These are phyloP conservation scores for Neomorphus geoffroyi DNA, from an alignment of 2,797 vertebrate genomes.

Conservation along the genomic window DNA sequence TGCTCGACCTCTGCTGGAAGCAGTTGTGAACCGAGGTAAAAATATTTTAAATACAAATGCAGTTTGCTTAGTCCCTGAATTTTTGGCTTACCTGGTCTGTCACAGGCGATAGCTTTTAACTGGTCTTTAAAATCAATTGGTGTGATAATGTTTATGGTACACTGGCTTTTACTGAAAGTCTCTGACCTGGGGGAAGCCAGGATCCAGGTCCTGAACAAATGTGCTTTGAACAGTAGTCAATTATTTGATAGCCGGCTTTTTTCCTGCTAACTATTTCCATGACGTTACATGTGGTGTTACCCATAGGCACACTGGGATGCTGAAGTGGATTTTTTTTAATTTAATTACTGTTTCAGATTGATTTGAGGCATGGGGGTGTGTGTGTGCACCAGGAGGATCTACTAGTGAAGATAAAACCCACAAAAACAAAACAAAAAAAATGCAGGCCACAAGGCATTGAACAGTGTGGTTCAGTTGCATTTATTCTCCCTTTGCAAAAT, in stretches of 20 bases:
- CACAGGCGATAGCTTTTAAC: slow-evolving; percentile 16
- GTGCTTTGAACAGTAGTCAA: slow-evolving; percentile 12
- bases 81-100: slow-evolving; percentile 22
- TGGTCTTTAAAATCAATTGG: slow-evolving; percentile 26
- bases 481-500: background rate
- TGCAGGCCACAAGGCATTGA: background rate
- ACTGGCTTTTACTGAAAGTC: background rate
- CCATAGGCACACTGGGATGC: slow-evolving; percentile 51
- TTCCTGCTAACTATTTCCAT: slow-evolving; percentile 67
- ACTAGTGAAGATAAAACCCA: background rate
- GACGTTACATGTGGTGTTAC: slow-evolving; percentile 54
- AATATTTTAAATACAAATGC: background rate
- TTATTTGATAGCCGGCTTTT: slow-evolving; percentile 43
- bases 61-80: background rate
- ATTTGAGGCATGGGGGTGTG: background rate
- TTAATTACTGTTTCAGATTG: slow-evolving; percentile 61
- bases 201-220: background rate
- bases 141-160: background rate
- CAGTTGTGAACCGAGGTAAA: background rate
- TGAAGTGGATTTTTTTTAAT: slow-evolving; percentile 62
- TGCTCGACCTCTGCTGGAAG: slow-evolving; percentile 10
- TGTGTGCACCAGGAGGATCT: background rate
- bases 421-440: background rate
- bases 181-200: background rate
- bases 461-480: background rate